Base-by-base conservation (phyloP, 1,140 invertebrate genomes). In the Aricia agestis region DNA sequence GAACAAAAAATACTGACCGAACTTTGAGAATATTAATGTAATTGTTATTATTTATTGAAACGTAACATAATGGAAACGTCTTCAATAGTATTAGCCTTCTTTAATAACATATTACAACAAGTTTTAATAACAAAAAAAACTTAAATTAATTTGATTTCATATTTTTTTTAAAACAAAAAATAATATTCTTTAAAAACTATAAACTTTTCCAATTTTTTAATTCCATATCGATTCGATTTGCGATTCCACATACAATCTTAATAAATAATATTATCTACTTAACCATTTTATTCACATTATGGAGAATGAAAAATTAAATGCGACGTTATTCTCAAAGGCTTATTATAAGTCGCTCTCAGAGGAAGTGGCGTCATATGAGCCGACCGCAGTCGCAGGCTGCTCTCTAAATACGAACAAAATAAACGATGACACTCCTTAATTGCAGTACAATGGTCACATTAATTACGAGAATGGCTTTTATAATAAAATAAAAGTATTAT, bases 401-500 rank as follows among this genome's bases (percentile, higher is more conserved):
- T 52, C 45, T 52, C 45, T 13, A 52, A 52, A 52, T 52, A 52
- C 45, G 45, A 52, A 52, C 45, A 52, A 52, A 52, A 52, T 52
- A 13, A 52, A 52, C 45, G 45, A 36, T 36, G 36, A 52, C 45
- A 52, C 45, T 52, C 1, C 45, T 52, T 52, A 52, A 52, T 52
- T 52, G 11, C 45, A 52, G 4, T 52, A 52, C 13, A 52, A 52
- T 10, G 45, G 45, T 3, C 45, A 52, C 45, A 52, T 52, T 13
- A 6, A 52, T 52, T 52, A 52, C 11, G 45, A 52, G 45, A 52
- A 52, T 52, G 45, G 9, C 2, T 52, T 52, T 52, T 52, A 52
- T 52, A 52, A 52, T 52, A 52, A 52, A 52, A 52, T 52, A 52
- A 52, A 52, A 52, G 45, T 52, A 15, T 52, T 52, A 52, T 52